phyloP scores from a whole-genome alignment of 2,113 vertebrate species.

The Atlantisia rogersi region DNA sequence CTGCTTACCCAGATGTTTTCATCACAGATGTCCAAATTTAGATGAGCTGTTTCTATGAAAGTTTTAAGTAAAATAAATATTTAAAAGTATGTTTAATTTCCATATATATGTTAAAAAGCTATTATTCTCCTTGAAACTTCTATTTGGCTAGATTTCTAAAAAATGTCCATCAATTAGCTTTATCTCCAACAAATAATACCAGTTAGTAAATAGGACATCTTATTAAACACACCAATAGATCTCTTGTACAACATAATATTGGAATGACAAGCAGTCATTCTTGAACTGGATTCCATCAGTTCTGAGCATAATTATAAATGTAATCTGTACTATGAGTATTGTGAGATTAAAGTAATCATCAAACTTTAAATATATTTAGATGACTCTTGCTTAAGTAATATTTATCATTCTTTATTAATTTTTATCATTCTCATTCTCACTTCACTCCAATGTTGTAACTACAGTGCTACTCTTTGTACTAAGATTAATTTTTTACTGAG shows the following conservation, averaged over 20 bases:
- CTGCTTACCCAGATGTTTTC: neutral
- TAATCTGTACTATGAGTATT: neutral
- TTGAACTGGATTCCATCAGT: neutral
- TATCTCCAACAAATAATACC: neutral
- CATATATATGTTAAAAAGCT: neutral
- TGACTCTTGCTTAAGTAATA: neutral
- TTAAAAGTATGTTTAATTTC: neutral
- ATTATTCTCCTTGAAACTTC: neutral
- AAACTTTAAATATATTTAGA: neutral
- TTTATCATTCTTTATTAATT: neutral
- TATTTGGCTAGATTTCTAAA: neutral
- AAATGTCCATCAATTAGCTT: neutral
- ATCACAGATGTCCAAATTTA: neutral
- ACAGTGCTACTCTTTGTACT: neutral
- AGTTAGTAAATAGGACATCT: neutral
- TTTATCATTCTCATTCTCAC: neutral
- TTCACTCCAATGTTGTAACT: neutral
- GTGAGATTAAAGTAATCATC: neutral
- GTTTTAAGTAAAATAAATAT: accelerated
- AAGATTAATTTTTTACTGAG: neutral
- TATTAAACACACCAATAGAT: neutral
- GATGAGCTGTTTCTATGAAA: neutral
- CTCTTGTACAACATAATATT: neutral
- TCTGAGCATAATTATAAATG: neutral
- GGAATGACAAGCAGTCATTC: neutral